Evolutionary conservation across 2,888 invertebrate species (phyloP).

Genomic region (Nasonia oneida): DNA sequence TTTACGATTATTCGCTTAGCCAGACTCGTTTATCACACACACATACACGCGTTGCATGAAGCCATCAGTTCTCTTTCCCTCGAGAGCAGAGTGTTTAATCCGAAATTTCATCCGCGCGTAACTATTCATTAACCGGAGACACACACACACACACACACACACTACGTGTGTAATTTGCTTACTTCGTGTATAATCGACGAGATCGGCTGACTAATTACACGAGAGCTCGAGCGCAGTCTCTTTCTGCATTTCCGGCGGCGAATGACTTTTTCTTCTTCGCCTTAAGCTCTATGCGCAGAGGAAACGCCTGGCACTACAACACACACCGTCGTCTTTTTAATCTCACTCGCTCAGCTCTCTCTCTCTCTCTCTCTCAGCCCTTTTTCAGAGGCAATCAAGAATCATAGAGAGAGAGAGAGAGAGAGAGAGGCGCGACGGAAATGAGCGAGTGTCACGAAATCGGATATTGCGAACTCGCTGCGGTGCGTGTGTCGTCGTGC

Average conservation of each 20-base stretch:
- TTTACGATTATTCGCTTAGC: conserved; percentile 19
- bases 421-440: conserved; percentile 61
- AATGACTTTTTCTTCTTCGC: conserved; percentile 46
- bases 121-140: conserved; percentile 10
- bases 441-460: conserved; percentile 65
- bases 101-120: conserved; percentile 1
- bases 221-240: neutral
- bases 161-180: neutral
- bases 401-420: conserved; percentile 32
- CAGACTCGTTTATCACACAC: neutral
- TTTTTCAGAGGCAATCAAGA: conserved; percentile 50
- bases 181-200: conserved; percentile 35
- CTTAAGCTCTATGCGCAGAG: neutral
- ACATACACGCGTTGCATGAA: neutral
- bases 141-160: too few relatives aligned
- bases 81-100: neutral
- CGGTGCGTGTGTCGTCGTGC: neutral
- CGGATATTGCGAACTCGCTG: conserved; percentile 48
- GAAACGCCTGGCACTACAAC: conserved; percentile 19
- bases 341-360: neutral
- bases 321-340: conserved; percentile 24
- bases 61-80: neutral
- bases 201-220: conserved; percentile 41
- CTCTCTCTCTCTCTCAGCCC: conserved; percentile 6
- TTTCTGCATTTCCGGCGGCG: conserved; percentile 62